Evolutionary conservation across 1,140 invertebrate genomes (phyloP).

Genomic region (Dendrolimus kikuchii): DNA sequence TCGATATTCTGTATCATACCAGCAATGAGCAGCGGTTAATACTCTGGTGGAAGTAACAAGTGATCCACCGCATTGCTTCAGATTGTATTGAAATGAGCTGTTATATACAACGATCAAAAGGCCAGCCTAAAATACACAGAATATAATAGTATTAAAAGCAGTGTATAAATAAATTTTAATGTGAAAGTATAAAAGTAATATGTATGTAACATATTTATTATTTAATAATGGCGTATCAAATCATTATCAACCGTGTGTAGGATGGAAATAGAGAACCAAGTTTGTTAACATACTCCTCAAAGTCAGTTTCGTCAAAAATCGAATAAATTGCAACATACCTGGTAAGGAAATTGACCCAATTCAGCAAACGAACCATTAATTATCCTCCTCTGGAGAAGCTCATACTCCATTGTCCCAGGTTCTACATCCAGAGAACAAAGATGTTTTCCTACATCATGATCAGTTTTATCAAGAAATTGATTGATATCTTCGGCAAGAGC

Average conservation of each 20-base stretch:
- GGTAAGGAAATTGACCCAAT: constrained; percentile 5
- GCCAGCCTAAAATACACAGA: constrained; percentile 10
- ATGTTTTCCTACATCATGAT: too few relatives aligned
- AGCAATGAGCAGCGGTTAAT: constrained; percentile 41
- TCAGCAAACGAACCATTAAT: neutral
- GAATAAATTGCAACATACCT: constrained; percentile 1
- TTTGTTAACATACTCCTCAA: too few relatives aligned
- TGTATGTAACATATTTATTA: too few relatives aligned
- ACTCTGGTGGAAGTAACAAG: constrained; percentile 20
- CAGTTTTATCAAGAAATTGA: too few relatives aligned
- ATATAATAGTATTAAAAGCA: neutral
- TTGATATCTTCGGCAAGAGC: too few relatives aligned
- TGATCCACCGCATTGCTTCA: constrained; percentile 32
- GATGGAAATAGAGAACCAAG: too few relatives aligned
- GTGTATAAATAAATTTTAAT: neutral
- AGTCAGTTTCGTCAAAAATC: neutral
- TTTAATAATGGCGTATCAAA: too few relatives aligned
- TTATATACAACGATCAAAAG: neutral
- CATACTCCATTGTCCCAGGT: neutral
- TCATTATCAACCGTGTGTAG: too few relatives aligned
- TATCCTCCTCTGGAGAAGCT: neutral
- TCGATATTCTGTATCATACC: constrained; percentile 27
- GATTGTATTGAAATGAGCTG: neutral
- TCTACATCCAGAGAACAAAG: too few relatives aligned
- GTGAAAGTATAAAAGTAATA: too few relatives aligned